Conservation (phyloP, 2,113 vertebrate species). For the Pseudopodoces humilis region DNA sequence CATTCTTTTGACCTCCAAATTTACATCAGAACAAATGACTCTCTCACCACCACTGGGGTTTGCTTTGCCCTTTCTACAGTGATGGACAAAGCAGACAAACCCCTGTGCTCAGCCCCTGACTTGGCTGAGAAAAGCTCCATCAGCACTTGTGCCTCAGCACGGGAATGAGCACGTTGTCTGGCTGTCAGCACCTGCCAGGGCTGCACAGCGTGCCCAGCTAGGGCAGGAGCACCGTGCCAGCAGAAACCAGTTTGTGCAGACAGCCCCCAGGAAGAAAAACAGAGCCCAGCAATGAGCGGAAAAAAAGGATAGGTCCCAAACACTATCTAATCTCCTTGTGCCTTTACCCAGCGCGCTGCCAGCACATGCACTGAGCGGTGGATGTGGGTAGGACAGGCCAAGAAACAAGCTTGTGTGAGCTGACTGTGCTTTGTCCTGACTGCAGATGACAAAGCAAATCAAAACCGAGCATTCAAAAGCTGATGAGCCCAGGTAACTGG, state of each 20-base stretch:
- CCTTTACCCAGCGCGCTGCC: neutral
- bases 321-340: neutral
- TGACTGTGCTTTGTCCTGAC: fast-evolving
- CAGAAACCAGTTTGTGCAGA: neutral
- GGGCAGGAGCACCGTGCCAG: neutral
- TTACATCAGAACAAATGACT: neutral
- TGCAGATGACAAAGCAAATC: neutral
- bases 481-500: fast-evolving
- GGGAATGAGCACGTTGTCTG: neutral
- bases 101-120: neutral
- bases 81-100: neutral
- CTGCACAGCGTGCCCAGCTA: neutral
- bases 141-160: neutral
- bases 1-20: conserved; percentile 9
- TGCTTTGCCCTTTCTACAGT: neutral
- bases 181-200: neutral
- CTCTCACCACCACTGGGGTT: neutral
- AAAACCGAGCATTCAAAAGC: neutral
- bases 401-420: neutral
- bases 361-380: fast-evolving
- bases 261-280: neutral
- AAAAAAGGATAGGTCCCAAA: neutral
- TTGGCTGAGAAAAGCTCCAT: neutral
- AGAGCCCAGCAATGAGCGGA: neutral
- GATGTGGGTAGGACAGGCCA: fast-evolving